Evolutionary conservation across 2,888 invertebrate species (phyloP).

Genomic region (Drosophila villosipedis): DNA sequence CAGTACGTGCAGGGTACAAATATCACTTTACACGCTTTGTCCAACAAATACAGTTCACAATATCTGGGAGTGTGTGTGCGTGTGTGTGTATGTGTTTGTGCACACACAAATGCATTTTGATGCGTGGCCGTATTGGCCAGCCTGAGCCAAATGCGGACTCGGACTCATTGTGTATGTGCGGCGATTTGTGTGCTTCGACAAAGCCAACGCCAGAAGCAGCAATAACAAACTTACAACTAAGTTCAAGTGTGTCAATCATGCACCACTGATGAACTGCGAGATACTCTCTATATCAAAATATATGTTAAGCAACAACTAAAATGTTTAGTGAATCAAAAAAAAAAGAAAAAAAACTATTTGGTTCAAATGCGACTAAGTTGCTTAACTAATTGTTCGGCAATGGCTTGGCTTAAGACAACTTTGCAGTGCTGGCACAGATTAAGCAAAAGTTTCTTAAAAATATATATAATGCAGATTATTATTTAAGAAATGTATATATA

Average conservation of each 20-base stretch:
- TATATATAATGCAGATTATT: not conserved
- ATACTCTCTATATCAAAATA: conserved; percentile 12
- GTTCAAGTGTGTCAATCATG: not conserved
- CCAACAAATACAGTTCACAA: conserved; percentile 9
- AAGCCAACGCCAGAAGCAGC: conserved; percentile 13
- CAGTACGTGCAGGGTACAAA: conserved; percentile 36
- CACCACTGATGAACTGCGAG: not conserved
- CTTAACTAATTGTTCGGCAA: not conserved
- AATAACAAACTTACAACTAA: conserved; percentile 19
- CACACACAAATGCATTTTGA: conserved; percentile 52
- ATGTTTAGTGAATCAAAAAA: not conserved
- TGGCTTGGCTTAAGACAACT: not conserved
- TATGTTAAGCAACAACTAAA: not conserved
- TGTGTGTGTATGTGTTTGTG: conserved; percentile 13
- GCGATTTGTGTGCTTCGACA: conserved; percentile 49
- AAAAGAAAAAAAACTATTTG: not conserved
- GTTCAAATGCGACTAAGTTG: not conserved
- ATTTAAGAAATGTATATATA: no score
- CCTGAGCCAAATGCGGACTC: conserved; percentile 42
- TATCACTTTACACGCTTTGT: conserved; percentile 60
- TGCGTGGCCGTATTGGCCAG: conserved; percentile 40
- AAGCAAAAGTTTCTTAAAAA: not conserved
- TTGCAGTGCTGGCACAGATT: not conserved
- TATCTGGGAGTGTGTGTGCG: conserved; percentile 14
- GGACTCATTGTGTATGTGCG: conserved; percentile 65